phyloP scores from a whole-genome alignment of 1,140 invertebrate genomes.

The Drosophila burlai region DNA sequence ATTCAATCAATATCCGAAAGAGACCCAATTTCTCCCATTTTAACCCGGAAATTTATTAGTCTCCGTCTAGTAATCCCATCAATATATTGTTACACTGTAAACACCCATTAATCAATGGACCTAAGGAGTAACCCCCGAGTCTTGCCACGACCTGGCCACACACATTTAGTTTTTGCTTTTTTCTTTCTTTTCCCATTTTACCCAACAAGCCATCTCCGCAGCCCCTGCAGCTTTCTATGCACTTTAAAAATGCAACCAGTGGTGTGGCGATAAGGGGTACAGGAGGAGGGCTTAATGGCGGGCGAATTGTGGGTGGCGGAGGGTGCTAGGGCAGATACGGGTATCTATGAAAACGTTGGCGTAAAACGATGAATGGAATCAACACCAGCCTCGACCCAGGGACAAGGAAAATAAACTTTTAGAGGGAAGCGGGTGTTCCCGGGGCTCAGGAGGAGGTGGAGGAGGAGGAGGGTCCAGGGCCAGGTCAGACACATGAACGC shows the following conservation, averaged over 20 bases:
- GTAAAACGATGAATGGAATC: slow-evolving; percentile 57
- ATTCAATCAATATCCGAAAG: neutral
- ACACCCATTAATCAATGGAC: slow-evolving; percentile 35
- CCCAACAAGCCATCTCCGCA: slow-evolving; percentile 39
- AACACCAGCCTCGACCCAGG: slow-evolving; percentile 43
- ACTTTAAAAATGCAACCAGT: slow-evolving; percentile 59
- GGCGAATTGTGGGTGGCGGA: neutral
- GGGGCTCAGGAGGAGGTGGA: neutral
- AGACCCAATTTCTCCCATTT: neutral
- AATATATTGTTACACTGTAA: slow-evolving; percentile 14
- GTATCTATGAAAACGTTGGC: slow-evolving; percentile 47
- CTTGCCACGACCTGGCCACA: slow-evolving; percentile 16
- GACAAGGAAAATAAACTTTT: slow-evolving; percentile 27
- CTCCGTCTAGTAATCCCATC: neutral
- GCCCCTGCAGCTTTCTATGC: slow-evolving; percentile 55
- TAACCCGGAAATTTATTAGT: neutral
- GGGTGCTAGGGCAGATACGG: slow-evolving; percentile 30
- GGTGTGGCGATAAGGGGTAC: slow-evolving; percentile 7
- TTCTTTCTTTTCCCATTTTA: slow-evolving; percentile 6
- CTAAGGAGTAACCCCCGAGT: slow-evolving; percentile 30
- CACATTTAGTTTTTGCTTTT: slow-evolving; percentile 25
- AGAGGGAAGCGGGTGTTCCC: neutral
- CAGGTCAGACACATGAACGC: slow-evolving; percentile 37
- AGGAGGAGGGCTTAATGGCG: neutral
- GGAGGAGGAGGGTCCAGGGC: slow-evolving; percentile 5